Evolutionary conservation across 1,140 invertebrate species (phyloP).

Genomic region (Sycophila sp.): DNA sequence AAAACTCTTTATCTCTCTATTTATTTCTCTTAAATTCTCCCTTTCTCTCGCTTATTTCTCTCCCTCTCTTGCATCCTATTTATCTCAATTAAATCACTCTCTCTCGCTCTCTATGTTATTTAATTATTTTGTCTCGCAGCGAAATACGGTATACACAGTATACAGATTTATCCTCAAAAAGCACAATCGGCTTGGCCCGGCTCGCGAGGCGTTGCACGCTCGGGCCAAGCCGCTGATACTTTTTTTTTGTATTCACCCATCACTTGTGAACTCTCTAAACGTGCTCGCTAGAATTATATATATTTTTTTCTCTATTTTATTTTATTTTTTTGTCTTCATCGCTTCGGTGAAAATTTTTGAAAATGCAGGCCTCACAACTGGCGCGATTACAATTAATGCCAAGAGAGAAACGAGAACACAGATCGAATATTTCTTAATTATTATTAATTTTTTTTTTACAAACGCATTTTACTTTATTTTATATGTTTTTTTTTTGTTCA

Average conservation of each 20-base stretch:
- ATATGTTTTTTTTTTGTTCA: too few relatives aligned
- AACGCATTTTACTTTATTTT: too few relatives aligned
- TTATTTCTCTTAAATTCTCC: not conserved
- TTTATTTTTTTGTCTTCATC: not conserved
- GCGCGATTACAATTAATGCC: not conserved
- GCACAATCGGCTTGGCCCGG: constrained; percentile 54
- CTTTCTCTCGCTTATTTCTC: not conserved
- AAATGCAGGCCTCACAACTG: constrained; percentile 25
- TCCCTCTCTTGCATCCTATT: constrained; percentile 2
- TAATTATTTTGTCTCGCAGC: constrained; percentile 53
- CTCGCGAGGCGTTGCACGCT: not conserved
- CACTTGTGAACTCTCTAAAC: not conserved
- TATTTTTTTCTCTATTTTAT: not conserved
- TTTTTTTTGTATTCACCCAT: constrained; percentile 43
- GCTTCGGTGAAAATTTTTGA: constrained; percentile 13
- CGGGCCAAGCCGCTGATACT: constrained; percentile 56
- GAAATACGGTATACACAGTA: constrained; percentile 65
- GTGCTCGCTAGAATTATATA: too few relatives aligned
- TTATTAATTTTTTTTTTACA: too few relatives aligned
- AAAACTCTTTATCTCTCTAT: constrained; percentile 10
- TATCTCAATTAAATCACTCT: constrained; percentile 30
- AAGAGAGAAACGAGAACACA: not conserved
- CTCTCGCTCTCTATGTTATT: constrained; percentile 27
- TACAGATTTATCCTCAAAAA: constrained; percentile 64
- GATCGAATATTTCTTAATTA: too few relatives aligned